Evolutionary conservation across 1,140 invertebrate genomes (phyloP).

Genomic region (Monomorium pharaonis): DNA sequence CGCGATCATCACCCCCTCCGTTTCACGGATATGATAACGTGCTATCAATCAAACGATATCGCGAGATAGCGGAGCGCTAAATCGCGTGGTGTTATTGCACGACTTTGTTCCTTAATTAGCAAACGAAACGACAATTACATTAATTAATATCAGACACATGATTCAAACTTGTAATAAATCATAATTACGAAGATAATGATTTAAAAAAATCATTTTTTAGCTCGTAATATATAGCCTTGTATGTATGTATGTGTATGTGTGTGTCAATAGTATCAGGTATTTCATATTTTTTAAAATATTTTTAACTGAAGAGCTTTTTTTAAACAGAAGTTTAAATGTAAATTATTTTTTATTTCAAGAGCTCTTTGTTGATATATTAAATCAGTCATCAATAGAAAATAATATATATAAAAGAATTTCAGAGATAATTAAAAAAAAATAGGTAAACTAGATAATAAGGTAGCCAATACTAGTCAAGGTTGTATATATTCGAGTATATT

Average conservation of each 20-base stretch:
- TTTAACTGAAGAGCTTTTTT: no score
- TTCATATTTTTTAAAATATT: no score
- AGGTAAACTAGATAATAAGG: no score
- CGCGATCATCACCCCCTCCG: neutral
- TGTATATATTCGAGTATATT: neutral
- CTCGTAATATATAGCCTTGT: neutral
- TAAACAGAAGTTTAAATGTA: no score
- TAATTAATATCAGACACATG: neutral
- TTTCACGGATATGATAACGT: conserved; percentile 30
- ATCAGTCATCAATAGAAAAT: no score
- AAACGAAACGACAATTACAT: neutral
- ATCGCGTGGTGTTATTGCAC: neutral
- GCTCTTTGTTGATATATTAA: no score
- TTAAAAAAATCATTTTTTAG: neutral
- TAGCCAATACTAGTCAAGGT: no score
- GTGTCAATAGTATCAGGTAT: no score
- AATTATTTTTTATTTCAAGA: no score
- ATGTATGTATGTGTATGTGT: no score
- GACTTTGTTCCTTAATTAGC: neutral
- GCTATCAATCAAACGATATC: conserved; percentile 40
- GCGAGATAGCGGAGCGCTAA: conserved; percentile 12
- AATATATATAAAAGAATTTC: no score
- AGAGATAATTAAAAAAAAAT: no score
- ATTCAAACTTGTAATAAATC: neutral
- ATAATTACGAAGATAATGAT: neutral